Evolutionary conservation across 2,888 invertebrate genomes (phyloP).

Genomic region (Herminia tarsipennalis): DNA sequence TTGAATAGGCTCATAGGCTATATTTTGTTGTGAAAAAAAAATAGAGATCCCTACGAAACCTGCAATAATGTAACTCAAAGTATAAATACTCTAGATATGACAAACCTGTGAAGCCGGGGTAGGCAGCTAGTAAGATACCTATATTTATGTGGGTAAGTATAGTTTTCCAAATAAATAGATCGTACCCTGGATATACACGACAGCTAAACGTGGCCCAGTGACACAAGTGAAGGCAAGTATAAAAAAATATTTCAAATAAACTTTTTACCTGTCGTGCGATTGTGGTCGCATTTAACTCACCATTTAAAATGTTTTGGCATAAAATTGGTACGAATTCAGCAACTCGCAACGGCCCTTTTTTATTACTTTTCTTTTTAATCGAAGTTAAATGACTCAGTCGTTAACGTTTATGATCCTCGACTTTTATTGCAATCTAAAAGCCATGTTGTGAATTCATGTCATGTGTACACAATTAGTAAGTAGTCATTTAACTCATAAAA

Average conservation of each 20-base stretch:
- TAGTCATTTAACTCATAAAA: constrained; percentile 4
- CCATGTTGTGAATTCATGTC: constrained; percentile 41
- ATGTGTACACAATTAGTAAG: constrained; percentile 32
- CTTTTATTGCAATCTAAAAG: constrained; percentile 43
- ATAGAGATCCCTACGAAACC: no score
- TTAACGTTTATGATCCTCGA: constrained; percentile 42
- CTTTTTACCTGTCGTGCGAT: constrained; percentile 12
- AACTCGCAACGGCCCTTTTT: constrained; percentile 36
- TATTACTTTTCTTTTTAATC: constrained; percentile 48
- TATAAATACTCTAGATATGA: no score
- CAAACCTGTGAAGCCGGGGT: no score
- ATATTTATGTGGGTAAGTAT: no score
- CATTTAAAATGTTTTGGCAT: constrained; percentile 35
- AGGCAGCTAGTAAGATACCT: no score
- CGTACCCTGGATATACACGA: no score
- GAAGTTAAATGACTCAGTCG: constrained; percentile 47
- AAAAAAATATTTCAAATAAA: constrained; percentile 11
- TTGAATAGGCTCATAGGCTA: no score
- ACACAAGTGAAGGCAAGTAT: no score
- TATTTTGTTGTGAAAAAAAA: no score
- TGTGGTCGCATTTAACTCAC: constrained; percentile 16
- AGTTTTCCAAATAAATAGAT: no score
- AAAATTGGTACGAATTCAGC: constrained; percentile 34
- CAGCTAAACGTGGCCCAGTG: no score
- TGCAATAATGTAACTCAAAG: no score